Conservation (phyloP, 2,797 vertebrate species). For the Acipenser transmontanus region DNA sequence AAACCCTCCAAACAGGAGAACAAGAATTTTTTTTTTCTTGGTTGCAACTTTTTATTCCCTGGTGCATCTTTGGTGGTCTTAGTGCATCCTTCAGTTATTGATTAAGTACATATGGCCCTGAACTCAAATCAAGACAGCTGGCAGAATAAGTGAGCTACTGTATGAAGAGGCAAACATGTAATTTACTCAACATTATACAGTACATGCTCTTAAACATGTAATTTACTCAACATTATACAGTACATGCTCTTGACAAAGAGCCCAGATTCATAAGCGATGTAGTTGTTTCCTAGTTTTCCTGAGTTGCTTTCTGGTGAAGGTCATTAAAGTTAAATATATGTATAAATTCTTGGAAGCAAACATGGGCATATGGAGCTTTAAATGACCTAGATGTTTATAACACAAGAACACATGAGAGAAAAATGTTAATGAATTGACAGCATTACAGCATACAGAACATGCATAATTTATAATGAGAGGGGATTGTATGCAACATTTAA, state of each 20-base stretch:
- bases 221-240: too few species aligned
- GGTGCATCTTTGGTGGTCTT: too few species aligned
- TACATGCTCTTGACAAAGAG: background rate
- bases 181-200: too few species aligned
- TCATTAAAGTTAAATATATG: background rate
- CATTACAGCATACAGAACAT: slow-evolving; percentile 36
- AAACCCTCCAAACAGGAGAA: too few species aligned
- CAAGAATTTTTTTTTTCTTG: too few species aligned
- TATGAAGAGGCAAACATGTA: too few species aligned
- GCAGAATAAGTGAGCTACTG: too few species aligned
- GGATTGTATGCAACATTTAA: slow-evolving; percentile 24
- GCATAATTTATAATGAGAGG: slow-evolving; percentile 40
- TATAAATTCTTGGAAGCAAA: background rate
- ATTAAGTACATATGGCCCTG: too few species aligned
- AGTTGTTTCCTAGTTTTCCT: slow-evolving; percentile 1
- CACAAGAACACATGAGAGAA: slow-evolving; percentile 15
- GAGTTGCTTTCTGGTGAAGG: slow-evolving; percentile 4
- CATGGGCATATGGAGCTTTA: slow-evolving; percentile 13
- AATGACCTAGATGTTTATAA: slow-evolving; percentile 2
- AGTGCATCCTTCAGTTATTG: too few species aligned
- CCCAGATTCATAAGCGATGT: background rate
- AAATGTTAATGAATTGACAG: slow-evolving; percentile 29
- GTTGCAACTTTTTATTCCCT: too few species aligned
- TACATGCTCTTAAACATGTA: too few species aligned
- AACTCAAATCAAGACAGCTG: too few species aligned